Evolutionary conservation across 2,888 invertebrate genomes (phyloP).

Genomic region (Sesia bembeciformis): DNA sequence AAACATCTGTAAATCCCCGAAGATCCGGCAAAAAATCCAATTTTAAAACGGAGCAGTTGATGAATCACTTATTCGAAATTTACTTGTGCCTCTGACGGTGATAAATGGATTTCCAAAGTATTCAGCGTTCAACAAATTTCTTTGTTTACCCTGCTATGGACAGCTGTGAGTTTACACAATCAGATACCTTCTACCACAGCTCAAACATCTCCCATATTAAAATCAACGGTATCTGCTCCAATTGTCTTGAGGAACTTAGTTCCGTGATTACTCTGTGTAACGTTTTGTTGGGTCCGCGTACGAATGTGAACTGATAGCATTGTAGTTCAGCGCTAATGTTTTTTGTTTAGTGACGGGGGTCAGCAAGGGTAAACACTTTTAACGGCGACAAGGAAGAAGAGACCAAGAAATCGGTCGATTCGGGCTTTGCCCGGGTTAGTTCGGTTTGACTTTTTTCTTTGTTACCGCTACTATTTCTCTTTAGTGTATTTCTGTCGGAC

Average conservation of each 20-base stretch:
- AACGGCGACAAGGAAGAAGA: conserved; percentile 5
- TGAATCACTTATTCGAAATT: conserved; percentile 10
- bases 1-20: neutral
- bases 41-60: conserved; percentile 8
- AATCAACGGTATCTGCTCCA: neutral
- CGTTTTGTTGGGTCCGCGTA: conserved; percentile 1
- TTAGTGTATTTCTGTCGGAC: neutral
- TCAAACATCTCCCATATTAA: neutral
- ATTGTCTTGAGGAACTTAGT: neutral
- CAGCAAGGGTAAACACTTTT: conserved; percentile 10
- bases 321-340: conserved; percentile 8
- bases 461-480: neutral
- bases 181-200: conserved; percentile 3
- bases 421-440: neutral
- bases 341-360: conserved; percentile 11
- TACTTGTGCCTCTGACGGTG: conserved; percentile 6
- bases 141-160: conserved; percentile 9
- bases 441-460: neutral
- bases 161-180: conserved; percentile 4
- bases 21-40: neutral
- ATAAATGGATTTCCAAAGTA: conserved; percentile 10
- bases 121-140: conserved; percentile 10
- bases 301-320: neutral
- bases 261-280: conserved; percentile 2
- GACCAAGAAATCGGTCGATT: neutral